Conservation (phyloP, 2,113 vertebrate genomes). For the Diadophis punctatus region DNA sequence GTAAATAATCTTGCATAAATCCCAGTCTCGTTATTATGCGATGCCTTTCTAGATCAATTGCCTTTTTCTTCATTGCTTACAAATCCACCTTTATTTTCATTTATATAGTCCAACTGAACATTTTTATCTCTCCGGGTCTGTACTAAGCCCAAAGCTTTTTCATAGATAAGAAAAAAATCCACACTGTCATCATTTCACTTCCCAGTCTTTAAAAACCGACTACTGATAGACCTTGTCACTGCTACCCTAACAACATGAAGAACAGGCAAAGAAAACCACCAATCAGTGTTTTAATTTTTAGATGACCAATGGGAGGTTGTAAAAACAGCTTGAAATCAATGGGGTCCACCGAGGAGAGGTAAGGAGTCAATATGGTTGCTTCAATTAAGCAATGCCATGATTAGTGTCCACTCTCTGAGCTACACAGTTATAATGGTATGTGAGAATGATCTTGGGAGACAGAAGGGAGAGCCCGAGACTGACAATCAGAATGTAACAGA, state of each 20-base stretch:
- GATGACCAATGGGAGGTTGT: background rate
- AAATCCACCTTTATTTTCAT: background rate
- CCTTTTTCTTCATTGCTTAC: background rate
- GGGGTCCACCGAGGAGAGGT: too few species aligned
- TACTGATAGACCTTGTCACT: background rate
- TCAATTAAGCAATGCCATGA: too few species aligned
- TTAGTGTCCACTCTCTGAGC: too few species aligned
- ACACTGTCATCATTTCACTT: background rate
- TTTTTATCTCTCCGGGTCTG: background rate
- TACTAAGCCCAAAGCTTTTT: background rate
- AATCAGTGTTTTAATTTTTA: background rate
- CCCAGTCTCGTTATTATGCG: too few species aligned
- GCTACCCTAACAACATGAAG: background rate
- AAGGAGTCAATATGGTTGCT: too few species aligned
- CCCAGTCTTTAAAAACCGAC: background rate
- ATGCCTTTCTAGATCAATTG: background rate
- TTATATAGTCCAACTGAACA: background rate
- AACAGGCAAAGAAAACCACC: background rate
- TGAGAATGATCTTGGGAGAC: background rate
- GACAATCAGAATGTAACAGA: background rate
- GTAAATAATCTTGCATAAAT: background rate
- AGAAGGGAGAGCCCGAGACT: background rate
- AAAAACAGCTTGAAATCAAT: too few species aligned
- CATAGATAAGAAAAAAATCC: background rate
- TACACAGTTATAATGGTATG: background rate